Percentiles rank a stretch among this genome's conserved stretches.
These are phyloP conservation scores for Coreius guichenoti DNA, from an alignment of 2,797 vertebrate genomes.

Conservation along the genomic window DNA sequence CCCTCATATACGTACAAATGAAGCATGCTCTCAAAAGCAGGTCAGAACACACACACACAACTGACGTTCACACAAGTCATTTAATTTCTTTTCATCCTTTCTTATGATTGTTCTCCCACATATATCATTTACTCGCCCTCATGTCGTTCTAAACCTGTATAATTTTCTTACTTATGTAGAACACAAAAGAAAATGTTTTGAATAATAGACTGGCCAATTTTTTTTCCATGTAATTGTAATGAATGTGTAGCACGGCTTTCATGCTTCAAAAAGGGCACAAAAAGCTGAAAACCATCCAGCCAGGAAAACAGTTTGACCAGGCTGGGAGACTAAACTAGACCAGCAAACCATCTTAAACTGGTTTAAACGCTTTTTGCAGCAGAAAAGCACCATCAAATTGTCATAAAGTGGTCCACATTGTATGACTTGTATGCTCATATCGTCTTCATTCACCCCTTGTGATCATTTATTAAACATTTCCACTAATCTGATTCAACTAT, in stretches of 20 bases:
- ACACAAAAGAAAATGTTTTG: not conserved
- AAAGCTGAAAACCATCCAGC: not conserved
- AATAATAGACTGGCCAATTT: not conserved
- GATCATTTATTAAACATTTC: not conserved
- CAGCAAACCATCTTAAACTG: not conserved
- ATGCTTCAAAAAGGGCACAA: not conserved
- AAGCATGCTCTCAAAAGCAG: not conserved
- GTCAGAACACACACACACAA: constrained; percentile 2
- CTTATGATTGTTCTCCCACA: not conserved
- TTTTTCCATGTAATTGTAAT: not conserved
- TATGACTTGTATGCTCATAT: too few species aligned
- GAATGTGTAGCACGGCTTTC: not conserved
- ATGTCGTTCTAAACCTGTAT: not conserved
- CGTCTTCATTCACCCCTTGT: not conserved
- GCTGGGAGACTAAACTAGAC: not conserved
- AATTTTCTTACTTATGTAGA: not conserved
- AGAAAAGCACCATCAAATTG: not conserved
- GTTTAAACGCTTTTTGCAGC: not conserved
- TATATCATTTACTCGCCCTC: not conserved
- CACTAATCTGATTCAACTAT: not conserved
- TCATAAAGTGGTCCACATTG: not conserved
- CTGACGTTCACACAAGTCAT: not conserved
- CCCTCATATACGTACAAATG: not conserved
- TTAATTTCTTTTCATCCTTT: not conserved
- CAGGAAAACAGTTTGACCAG: not conserved